phyloP scores from a whole-genome alignment of 2,797 vertebrate species.

The Arrhamphus sclerolepis region DNA sequence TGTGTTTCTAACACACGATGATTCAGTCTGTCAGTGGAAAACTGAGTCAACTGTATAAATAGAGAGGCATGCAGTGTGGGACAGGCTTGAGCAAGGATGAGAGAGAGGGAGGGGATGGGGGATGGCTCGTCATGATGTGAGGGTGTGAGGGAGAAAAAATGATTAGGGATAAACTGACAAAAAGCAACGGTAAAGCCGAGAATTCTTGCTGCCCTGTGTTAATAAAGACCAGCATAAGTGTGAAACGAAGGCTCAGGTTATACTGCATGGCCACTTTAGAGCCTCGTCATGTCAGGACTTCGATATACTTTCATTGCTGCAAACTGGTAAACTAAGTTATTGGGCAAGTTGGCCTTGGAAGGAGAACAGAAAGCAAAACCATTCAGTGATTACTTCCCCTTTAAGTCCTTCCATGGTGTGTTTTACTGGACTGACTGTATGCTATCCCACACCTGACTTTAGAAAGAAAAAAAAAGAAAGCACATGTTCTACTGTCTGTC shows the following conservation, averaged over 20 bases:
- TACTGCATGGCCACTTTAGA: no score
- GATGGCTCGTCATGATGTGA: constrained; percentile 67
- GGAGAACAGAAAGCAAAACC: constrained; percentile 55
- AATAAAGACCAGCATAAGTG: no score
- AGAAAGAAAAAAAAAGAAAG: constrained; percentile 7
- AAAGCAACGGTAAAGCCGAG: constrained; percentile 8
- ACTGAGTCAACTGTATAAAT: constrained; percentile 77
- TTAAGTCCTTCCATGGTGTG: constrained; percentile 30
- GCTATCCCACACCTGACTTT: constrained; percentile 8
- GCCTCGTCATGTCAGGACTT: neutral
- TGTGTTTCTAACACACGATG: constrained; percentile 61
- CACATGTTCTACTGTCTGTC: constrained; percentile 8
- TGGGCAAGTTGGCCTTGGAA: constrained; percentile 30
- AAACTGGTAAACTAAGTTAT: constrained; percentile 16
- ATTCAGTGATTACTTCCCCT: constrained; percentile 57
- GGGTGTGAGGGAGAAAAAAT: constrained; percentile 59
- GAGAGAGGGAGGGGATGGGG: constrained; percentile 62
- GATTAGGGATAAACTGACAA: constrained; percentile 50
- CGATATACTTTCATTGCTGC: neutral
- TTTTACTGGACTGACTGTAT: constrained; percentile 29
- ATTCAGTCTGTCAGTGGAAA: constrained; percentile 70
- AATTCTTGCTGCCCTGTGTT: no score
- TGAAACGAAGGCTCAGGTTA: no score
- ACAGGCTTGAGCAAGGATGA: constrained; percentile 67
- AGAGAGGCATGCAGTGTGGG: constrained; percentile 72